Conservation (phyloP, 2,888 invertebrate species). For the Ctena decussata region DNA sequence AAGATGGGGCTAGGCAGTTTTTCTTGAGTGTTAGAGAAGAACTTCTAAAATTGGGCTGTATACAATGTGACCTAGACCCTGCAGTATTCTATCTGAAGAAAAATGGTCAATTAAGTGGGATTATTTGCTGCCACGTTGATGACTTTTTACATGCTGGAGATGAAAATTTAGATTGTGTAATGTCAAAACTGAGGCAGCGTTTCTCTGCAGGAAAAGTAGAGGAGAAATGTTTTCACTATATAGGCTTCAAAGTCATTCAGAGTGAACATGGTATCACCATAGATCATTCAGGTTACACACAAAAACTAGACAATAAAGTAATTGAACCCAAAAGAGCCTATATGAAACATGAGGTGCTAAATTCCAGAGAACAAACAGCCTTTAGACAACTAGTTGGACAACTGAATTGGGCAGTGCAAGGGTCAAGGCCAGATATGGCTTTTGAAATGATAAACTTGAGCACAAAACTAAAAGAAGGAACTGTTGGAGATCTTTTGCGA, state of each 20-base stretch:
- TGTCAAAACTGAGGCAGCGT: constrained; percentile 5
- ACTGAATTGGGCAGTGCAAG: too few species aligned
- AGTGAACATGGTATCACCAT: not conserved
- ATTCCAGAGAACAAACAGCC: constrained; percentile 1
- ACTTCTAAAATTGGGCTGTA: constrained; percentile 27
- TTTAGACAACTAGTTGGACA: too few species aligned
- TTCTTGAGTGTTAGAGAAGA: constrained; percentile 53
- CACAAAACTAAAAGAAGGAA: constrained; percentile 46
- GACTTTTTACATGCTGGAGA: constrained; percentile 44
- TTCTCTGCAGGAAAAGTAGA: too few species aligned
- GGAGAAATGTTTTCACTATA: constrained; percentile 33
- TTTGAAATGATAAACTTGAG: constrained; percentile 53
- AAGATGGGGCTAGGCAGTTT: constrained; percentile 61
- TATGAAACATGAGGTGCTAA: not conserved
- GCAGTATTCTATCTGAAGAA: not conserved
- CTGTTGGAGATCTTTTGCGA: constrained; percentile 30
- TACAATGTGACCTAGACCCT: not conserved
- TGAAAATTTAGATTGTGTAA: not conserved
- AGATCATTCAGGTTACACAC: constrained; percentile 23
- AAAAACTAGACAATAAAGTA: not conserved
- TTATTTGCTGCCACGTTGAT: constrained; percentile 45
- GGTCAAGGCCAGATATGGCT: too few species aligned
- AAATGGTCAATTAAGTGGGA: constrained; percentile 2
- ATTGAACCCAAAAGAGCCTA: constrained; percentile 24
- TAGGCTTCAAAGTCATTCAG: constrained; percentile 41